A percentile compares a stretch with the other conserved stretches of the same genome.
Conservation (phyloP, 2,797 vertebrate species). For the Cichlasoma orientale region DNA sequence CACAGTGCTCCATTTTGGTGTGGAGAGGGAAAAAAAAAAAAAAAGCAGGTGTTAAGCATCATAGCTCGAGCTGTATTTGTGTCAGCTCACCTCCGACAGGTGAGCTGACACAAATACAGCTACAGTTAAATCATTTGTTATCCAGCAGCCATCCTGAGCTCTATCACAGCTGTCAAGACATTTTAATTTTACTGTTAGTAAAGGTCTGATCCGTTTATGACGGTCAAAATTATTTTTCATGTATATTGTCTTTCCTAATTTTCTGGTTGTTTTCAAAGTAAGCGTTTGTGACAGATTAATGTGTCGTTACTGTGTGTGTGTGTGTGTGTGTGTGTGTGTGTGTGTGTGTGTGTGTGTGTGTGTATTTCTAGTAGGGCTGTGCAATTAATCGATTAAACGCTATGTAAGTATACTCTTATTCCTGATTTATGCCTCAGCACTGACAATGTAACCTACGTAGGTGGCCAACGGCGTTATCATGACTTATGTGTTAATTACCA, state of each 20-base stretch:
- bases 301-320: background rate
- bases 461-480: too few relatives aligned
- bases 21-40: slow-evolving; percentile 21
- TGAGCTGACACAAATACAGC: background rate
- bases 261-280: background rate
- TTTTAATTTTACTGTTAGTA: background rate
- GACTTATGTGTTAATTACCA: too few relatives aligned
- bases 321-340: background rate
- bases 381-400: too few relatives aligned
- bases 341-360: background rate
- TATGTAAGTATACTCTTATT: too few relatives aligned
- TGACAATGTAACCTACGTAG: too few relatives aligned
- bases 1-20: slow-evolving; percentile 40
- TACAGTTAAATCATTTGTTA: background rate
- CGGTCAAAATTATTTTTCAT: background rate
- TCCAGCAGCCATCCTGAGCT: background rate
- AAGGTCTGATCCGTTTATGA: background rate
- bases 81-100: slow-evolving; percentile 36
- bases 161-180: background rate
- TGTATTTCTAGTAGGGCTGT: background rate
- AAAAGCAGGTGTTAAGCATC: slow-evolving; percentile 54
- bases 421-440: too few relatives aligned
- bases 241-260: background rate
- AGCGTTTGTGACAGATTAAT: background rate
- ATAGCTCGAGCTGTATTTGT: slow-evolving; percentile 45